Percentiles rank a stretch among this genome's conserved stretches.
phyloP scores from a whole-genome alignment of 1,140 invertebrate genomes.

The Myzus persicae region DNA sequence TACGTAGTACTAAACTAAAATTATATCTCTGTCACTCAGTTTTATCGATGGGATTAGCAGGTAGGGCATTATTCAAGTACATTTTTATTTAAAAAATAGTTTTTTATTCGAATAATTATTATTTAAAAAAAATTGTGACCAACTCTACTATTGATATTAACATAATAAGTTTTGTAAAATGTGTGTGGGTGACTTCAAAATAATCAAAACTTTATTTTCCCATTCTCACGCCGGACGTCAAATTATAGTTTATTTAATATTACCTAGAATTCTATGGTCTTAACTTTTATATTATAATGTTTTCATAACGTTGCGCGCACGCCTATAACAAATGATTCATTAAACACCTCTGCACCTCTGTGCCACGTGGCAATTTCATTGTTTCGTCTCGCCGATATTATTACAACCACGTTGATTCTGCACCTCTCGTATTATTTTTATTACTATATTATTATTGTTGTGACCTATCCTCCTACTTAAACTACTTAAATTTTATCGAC shows the following conservation, averaged over 20 bases:
- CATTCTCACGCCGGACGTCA: background rate
- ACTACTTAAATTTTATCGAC: constrained; percentile 12
- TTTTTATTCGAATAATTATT: too few species aligned
- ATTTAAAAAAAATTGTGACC: too few species aligned
- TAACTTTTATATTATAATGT: background rate
- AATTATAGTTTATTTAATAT: background rate
- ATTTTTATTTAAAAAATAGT: too few species aligned
- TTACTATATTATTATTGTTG: background rate
- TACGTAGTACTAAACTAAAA: too few species aligned
- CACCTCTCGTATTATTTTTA: background rate
- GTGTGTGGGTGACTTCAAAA: background rate
- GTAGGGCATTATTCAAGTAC: too few species aligned
- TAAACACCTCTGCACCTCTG: constrained; percentile 17
- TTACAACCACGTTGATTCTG: constrained; percentile 15
- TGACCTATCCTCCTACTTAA: constrained; percentile 24
- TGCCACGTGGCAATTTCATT: background rate
- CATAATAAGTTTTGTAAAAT: background rate
- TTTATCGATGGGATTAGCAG: too few species aligned
- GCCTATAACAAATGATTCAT: background rate
- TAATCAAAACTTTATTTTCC: background rate
- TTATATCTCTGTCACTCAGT: too few species aligned
- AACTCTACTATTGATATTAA: background rate
- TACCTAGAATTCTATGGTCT: background rate
- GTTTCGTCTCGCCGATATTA: constrained; percentile 10
- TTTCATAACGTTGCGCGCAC: background rate